Evolutionary conservation across 2,113 vertebrate genomes (phyloP), one percentile per base, ranked within the genome.

Genomic region (Astur gentilis): DNA sequence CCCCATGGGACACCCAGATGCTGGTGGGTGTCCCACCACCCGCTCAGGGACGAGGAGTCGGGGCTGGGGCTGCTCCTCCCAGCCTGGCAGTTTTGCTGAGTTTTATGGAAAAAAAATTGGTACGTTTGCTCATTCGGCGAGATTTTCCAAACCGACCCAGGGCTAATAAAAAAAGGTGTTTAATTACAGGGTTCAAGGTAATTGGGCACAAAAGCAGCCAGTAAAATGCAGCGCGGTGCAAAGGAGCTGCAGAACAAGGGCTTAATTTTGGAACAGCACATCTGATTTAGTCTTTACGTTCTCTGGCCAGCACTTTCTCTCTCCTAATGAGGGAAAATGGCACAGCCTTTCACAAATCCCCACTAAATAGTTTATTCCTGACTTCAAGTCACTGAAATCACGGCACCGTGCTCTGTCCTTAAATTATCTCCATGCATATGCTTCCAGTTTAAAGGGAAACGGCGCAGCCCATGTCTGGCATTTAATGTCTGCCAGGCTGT

Each of bases 131-230:
- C 61, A 4, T 69, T 79, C 19, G 1, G 54, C 0, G 17, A 60
- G 75, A 90, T 81, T 89, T 97, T 93, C 95, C 94, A 96, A 93
- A 88, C 31, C 2, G 10, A 91, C 64, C 47, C 62, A 49, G 87
- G 60, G 61, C 82, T 80, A 69, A 85, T 95, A 87, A 94, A 87
- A 67, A 75, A 91, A 75, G 61, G 77, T 93, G 67, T 70, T 96
- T 90, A 95, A 95, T 96, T 89, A 65, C 27, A 82, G 65, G 36
- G 27, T 25, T 76, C 50, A 15, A 65, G 71, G 58, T 72, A 88
- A 93, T 62, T 79, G 61, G 96, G 90, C 89, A 93, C 94, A 54
- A 79, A 94, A 93, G 65, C 4, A 40, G 80, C 80, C 93, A 60
- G 64, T 71, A 75, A 96, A 96, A 87, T 6, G 2, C 26, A 40